A percentile compares a stretch with the other conserved stretches of the same genome.
These are phyloP conservation scores for Diabrotica balteata DNA, from an alignment of 2,888 invertebrate genomes.

Conservation along the genomic window DNA sequence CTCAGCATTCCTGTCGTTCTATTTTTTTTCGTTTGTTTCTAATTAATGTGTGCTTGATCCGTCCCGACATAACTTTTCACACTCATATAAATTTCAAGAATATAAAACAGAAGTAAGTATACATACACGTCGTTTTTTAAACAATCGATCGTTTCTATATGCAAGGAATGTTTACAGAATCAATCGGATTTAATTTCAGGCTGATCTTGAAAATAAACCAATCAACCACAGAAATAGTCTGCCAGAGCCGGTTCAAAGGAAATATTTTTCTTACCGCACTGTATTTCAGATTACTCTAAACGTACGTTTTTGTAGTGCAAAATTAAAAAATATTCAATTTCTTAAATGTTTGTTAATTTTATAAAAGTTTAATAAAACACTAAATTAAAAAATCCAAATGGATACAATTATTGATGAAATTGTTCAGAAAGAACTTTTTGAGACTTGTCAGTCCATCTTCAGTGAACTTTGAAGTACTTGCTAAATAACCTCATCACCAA, in stretches of 20 bases:
- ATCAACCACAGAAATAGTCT: constrained; percentile 1
- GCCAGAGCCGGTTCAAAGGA: background rate
- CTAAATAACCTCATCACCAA: too few species aligned
- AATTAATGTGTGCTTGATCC: background rate
- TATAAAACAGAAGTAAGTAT: background rate
- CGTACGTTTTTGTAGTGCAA: too few species aligned
- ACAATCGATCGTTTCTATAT: constrained; percentile 15
- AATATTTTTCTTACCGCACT: background rate
- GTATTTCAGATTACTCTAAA: too few species aligned
- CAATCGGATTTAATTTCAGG: constrained; percentile 13
- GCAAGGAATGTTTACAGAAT: constrained; percentile 19
- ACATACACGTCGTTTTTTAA: background rate
- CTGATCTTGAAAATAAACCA: constrained; percentile 21
- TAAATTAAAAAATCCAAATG: too few species aligned
- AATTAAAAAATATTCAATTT: too few species aligned
- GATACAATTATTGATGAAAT: too few species aligned
- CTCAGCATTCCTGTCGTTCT: too few species aligned
- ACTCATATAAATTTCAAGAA: background rate
- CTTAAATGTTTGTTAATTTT: too few species aligned
- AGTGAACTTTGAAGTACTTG: too few species aligned
- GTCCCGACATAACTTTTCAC: background rate
- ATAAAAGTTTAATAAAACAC: too few species aligned
- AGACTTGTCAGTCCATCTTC: too few species aligned
- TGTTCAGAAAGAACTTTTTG: too few species aligned
- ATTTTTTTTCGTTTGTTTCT: background rate